Evolutionary conservation across 2,113 vertebrate species (phyloP), one percentile per base, ranked within the genome.

Genomic region (Lepus timidus): DNA sequence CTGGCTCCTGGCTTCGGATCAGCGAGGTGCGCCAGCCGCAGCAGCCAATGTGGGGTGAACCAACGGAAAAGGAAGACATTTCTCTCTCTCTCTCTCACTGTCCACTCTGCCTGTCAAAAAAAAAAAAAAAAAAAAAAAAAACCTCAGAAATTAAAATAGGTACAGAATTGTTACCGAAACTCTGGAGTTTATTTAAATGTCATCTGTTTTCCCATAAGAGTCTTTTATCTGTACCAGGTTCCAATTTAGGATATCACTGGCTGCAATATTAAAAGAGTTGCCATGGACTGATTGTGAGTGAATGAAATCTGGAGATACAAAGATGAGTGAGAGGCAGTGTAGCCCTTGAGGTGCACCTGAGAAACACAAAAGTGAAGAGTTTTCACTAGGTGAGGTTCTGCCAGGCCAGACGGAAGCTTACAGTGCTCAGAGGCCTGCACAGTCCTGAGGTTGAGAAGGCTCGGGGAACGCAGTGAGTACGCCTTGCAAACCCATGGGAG

Each of bases 101-200:
- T 44, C 39, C 39, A 44, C 6, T 44, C 39, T 44, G 39, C 39
- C 39, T 44, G 39, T 44, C 39, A 44, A 44, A 44, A 44, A 44
- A 44, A 44, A 44, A 44, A 44, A 44, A 44, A 44, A 44, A 44
- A 44, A 44, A 44, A 44, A 44, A 44, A 44, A 4, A 95, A 68
- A 93, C 78, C 31, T 64, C n/a, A 64, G 58, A 83, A 93, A 67
- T 93, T 81, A 65, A 80, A 93, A 68, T 71, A 22, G 39, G 1
- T 58, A n/a, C 1, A 44, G 3, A 90, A 36, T 7, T 83, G 58
- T 93, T 51, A 68, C n/a, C 49, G 3, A 31, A 52, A 71, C 31
- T 33, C 9, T 16, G 67, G 10, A 73, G 61, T 90, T 52, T 52
- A 31, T 81, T 83, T 75, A 9, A 3, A 39, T 79, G 82, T 68